These are phyloP conservation scores for Actinernus sp. DNA, from an alignment of 92 coral and sea anemone genomes.

Conservation along the genomic window DNA sequence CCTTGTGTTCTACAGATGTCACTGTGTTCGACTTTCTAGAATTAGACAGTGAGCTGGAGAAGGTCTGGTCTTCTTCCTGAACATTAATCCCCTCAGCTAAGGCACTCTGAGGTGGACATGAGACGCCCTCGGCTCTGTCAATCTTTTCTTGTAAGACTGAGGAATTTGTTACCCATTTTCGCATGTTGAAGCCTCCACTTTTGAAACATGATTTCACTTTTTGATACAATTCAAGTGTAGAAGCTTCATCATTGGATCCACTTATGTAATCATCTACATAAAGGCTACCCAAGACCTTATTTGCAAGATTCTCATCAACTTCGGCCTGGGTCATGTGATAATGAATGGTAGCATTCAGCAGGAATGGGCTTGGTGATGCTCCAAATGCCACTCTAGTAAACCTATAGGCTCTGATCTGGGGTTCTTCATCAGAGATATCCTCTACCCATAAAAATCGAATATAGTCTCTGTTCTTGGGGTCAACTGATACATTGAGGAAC, in stretches of 20 bases:
- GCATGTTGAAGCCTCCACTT: constrained; percentile 45
- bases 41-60: background rate
- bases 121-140: background rate
- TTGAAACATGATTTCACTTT: constrained; percentile 10
- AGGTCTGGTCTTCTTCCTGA: background rate
- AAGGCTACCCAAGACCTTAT: constrained; percentile 14
- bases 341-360: constrained; percentile 21
- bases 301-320: constrained; percentile 14
- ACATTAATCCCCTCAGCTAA: background rate
- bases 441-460: constrained; percentile 47
- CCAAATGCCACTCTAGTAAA: constrained; percentile 52
- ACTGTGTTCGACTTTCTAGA: background rate
- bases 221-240: constrained; percentile 14
- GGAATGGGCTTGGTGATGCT: constrained; percentile 26
- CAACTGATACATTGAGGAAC: constrained; percentile 14
- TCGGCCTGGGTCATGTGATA: constrained; percentile 20
- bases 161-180: constrained; percentile 47
- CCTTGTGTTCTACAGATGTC: constrained; percentile 20
- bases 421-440: background rate
- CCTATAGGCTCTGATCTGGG: constrained; percentile 12
- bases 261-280: constrained; percentile 47
- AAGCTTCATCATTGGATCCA: constrained; percentile 26
- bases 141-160: constrained; percentile 6
- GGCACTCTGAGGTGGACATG: background rate
- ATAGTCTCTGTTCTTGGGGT: constrained; percentile 10